Percentiles rank a stretch among this genome's conserved stretches.
phyloP scores from a whole-genome alignment of 2,888 invertebrate genomes.

The Anticlea derivata region DNA sequence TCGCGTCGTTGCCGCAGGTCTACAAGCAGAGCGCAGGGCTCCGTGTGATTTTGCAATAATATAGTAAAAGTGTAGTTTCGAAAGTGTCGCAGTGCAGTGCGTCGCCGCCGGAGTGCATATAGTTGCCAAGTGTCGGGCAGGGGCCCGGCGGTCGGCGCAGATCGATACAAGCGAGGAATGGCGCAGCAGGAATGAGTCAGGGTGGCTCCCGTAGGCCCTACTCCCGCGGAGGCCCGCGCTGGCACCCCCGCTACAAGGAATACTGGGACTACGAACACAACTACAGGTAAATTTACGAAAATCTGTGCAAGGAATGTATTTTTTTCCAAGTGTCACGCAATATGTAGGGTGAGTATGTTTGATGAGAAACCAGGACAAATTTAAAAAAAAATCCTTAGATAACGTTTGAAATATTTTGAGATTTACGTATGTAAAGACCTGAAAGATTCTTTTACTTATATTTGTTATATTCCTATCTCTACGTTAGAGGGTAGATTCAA shows the following conservation, averaged over 20 bases:
- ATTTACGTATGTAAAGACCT: no score
- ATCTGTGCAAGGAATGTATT: neutral
- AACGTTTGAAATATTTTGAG: no score
- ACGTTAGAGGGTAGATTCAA: no score
- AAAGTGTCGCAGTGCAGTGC: conserved; percentile 64
- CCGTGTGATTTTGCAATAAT: conserved; percentile 47
- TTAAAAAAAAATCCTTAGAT: no score
- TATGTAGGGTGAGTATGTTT: conserved; percentile 26
- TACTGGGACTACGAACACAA: conserved; percentile 81
- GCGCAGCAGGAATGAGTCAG: conserved; percentile 75
- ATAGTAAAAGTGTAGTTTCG: conserved; percentile 26
- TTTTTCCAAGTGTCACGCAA: conserved; percentile 18
- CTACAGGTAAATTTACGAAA: conserved; percentile 59
- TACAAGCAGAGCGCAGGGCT: conserved; percentile 61
- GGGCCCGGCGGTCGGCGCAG: conserved; percentile 55
- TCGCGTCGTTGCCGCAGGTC: conserved; percentile 62
- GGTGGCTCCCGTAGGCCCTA: conserved; percentile 77
- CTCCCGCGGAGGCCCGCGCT: conserved; percentile 77
- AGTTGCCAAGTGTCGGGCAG: conserved; percentile 40
- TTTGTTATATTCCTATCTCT: no score
- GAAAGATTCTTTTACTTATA: no score
- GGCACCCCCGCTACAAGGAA: conserved; percentile 81
- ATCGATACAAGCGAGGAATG: conserved; percentile 68
- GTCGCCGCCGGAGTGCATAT: conserved; percentile 42
- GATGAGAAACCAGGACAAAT: conserved; percentile 9